phyloP scores from a whole-genome alignment of 2,888 invertebrate species.

The Timema cristinae region DNA sequence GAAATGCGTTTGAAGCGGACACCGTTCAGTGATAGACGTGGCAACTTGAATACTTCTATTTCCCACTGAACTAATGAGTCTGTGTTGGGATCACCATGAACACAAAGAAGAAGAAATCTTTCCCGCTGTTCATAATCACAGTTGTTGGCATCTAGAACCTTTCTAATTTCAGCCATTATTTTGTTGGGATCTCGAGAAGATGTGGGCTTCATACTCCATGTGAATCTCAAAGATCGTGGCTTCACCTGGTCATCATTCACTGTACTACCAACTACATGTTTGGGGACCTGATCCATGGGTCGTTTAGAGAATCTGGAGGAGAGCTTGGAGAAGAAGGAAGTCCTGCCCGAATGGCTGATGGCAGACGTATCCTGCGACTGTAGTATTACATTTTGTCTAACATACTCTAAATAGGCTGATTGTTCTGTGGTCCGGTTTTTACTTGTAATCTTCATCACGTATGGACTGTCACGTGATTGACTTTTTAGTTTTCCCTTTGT shows the following conservation, averaged over 20 bases:
- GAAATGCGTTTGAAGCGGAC: slow-evolving; percentile 98
- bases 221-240: slow-evolving; percentile 95
- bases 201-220: slow-evolving; percentile 99
- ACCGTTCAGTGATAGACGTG: slow-evolving; percentile 95
- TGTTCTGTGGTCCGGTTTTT: too few species aligned
- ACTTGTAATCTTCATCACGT: too few species aligned
- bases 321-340: slow-evolving; percentile 95
- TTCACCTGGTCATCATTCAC: slow-evolving; percentile 89
- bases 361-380: slow-evolving; percentile 49
- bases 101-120: slow-evolving; percentile 93
- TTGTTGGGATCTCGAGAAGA: slow-evolving; percentile 97
- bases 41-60: slow-evolving; percentile 96
- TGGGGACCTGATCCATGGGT: slow-evolving; percentile 55
- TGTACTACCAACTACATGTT: slow-evolving; percentile 57
- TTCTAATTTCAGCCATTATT: slow-evolving; percentile 98
- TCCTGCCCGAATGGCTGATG: slow-evolving; percentile 59
- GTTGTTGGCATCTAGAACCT: slow-evolving; percentile 96
- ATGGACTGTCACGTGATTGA: too few species aligned
- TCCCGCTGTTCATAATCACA: slow-evolving; percentile 99
- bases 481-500: too few species aligned
- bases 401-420: too few species aligned
- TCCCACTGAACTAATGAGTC: slow-evolving; percentile 97
- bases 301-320: slow-evolving; percentile 97
- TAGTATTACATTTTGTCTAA: too few species aligned
- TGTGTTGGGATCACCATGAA: slow-evolving; percentile 97